Evolutionary conservation across 2,797 vertebrate species (phyloP).

Genomic region (Peromyscus attwateri): DNA sequence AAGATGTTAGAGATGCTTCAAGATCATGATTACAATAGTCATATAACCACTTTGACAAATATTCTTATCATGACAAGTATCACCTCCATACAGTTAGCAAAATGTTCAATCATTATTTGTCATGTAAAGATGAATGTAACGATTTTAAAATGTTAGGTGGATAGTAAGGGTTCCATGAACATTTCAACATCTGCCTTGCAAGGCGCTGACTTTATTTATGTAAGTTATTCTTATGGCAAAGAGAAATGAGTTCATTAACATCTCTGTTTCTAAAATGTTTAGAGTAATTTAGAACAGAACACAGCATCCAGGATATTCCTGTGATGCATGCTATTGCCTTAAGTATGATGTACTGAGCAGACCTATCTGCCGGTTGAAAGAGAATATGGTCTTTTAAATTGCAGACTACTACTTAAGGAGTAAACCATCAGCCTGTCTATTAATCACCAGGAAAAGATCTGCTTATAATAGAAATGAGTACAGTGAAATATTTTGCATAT

Average conservation of each 20-base stretch:
- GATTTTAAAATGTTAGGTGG: not conserved
- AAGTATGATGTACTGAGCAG: not conserved
- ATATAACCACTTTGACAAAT: slow-evolving; percentile 31
- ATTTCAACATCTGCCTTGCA: not conserved
- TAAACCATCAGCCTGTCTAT: not conserved
- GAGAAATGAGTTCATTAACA: slow-evolving; percentile 3
- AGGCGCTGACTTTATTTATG: not conserved
- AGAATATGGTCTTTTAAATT: slow-evolving; percentile 44
- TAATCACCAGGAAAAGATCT: not conserved
- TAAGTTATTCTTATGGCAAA: not conserved
- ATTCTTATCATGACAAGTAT: slow-evolving; percentile 11
- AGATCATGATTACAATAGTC: not conserved
- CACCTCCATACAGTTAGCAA: not conserved
- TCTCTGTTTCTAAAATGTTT: slow-evolving; percentile 6
- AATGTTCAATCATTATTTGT: slow-evolving; percentile 48
- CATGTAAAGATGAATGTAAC: not conserved
- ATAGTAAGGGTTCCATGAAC: not conserved
- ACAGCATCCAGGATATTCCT: not conserved
- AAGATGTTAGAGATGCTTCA: not conserved
- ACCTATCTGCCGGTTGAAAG: not conserved
- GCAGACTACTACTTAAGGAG: not conserved
- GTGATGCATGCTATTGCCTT: not conserved
- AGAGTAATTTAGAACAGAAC: not conserved
- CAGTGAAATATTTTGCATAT: not conserved
- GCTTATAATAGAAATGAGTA: not conserved